Conservation (phyloP, 2,888 invertebrate species). For the Latrodectus elegans region DNA sequence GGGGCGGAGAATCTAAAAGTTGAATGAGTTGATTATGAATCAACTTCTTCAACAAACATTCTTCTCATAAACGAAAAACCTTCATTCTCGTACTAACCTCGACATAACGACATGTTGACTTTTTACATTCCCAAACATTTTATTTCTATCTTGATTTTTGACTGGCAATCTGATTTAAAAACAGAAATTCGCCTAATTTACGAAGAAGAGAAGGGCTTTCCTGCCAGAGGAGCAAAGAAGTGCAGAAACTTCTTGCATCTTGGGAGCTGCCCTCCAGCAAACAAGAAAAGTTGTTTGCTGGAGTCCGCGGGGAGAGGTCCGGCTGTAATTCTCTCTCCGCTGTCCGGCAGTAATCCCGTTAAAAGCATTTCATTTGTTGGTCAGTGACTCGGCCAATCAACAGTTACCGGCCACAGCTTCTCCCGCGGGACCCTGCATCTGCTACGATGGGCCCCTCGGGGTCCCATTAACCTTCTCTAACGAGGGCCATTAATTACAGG, state of each 20-base stretch:
- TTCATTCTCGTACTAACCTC: too few relatives aligned
- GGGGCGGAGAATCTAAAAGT: too few relatives aligned
- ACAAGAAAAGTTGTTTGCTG: constrained; percentile 56
- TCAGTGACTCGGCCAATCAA: constrained; percentile 68
- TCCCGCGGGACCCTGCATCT: constrained; percentile 49
- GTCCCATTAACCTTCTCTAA: constrained; percentile 65
- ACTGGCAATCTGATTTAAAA: too few relatives aligned
- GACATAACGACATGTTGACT: too few relatives aligned
- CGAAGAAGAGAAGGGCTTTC: not conserved
- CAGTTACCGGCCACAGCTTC: constrained; percentile 68
- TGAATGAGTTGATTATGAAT: too few relatives aligned
- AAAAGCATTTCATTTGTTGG: constrained; percentile 70
- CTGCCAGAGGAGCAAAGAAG: constrained; percentile 10
- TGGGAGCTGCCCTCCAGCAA: constrained; percentile 54
- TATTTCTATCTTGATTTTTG: too few relatives aligned
- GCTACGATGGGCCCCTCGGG: constrained; percentile 59
- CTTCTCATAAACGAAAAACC: too few relatives aligned
- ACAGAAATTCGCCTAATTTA: too few relatives aligned
- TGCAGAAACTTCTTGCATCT: constrained; percentile 44
- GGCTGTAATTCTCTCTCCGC: constrained; percentile 51
- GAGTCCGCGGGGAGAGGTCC: constrained; percentile 47
- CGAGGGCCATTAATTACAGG: constrained; percentile 70
- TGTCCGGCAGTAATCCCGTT: constrained; percentile 68
- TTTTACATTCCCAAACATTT: too few relatives aligned
- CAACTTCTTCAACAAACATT: too few relatives aligned